Conservation (phyloP, 2,888 invertebrate species). For the Listrodromus nycthemerus region DNA sequence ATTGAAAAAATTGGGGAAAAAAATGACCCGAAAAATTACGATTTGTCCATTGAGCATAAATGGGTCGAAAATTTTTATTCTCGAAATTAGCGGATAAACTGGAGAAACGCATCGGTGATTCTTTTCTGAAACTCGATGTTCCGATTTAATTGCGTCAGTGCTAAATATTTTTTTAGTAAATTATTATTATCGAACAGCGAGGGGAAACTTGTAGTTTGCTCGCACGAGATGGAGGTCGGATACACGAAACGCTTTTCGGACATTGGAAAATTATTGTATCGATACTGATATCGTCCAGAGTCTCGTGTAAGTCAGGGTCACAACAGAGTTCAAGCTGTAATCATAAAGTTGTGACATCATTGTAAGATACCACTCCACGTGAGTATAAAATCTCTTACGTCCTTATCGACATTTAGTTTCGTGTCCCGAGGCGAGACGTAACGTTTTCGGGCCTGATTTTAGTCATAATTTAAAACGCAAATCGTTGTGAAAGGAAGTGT, state of each 20-base stretch:
- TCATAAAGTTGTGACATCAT: constrained; percentile 78
- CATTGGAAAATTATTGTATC: constrained; percentile 41
- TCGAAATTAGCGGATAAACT: neutral
- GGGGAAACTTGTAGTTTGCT: constrained; percentile 7
- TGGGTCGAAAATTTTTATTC: neutral
- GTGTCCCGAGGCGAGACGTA: constrained; percentile 26
- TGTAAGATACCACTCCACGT: constrained; percentile 72
- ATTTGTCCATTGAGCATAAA: neutral
- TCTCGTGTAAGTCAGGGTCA: constrained; percentile 74
- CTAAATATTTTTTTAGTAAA: constrained; percentile 4
- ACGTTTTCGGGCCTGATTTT: constrained; percentile 1
- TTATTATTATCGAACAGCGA: constrained; percentile 1
- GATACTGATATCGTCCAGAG: constrained; percentile 51
- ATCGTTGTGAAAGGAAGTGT: neutral
- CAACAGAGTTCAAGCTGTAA: constrained; percentile 78
- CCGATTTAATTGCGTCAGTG: neutral
- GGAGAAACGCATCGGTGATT: too few species aligned
- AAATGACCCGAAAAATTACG: neutral
- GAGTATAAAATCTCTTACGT: constrained; percentile 77
- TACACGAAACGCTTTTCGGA: constrained; percentile 8
- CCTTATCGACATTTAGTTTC: constrained; percentile 72
- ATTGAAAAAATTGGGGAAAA: neutral
- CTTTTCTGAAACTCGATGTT: neutral
- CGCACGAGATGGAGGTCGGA: constrained; percentile 37
- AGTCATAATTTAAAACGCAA: neutral